Conservation (phyloP, 2,113 vertebrate genomes). For the Megalops atlanticus region DNA sequence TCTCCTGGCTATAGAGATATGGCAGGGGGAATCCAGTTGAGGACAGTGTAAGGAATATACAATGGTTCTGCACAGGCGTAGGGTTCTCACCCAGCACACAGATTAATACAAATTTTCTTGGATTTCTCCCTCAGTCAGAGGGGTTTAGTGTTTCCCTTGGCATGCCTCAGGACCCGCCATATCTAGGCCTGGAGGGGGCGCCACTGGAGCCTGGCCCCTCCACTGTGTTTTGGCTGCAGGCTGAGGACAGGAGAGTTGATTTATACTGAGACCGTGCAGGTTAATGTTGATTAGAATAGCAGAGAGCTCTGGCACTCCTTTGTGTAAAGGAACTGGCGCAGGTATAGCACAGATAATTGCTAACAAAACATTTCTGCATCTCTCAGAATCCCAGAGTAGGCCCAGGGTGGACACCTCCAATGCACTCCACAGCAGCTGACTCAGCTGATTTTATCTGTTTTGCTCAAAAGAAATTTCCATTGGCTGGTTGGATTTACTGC, state of each 20-base stretch:
- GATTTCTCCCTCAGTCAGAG: background rate
- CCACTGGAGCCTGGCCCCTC: background rate
- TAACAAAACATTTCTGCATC: background rate
- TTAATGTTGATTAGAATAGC: background rate
- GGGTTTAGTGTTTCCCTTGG: background rate
- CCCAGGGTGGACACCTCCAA: background rate
- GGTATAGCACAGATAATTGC: background rate
- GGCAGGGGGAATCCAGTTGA: background rate
- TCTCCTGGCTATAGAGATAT: background rate
- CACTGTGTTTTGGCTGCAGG: background rate
- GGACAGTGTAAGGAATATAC: background rate
- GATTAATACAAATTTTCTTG: background rate
- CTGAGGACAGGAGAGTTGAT: background rate
- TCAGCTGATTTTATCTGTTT: slow-evolving; percentile 10
- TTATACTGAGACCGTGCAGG: background rate
- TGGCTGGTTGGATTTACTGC: slow-evolving; percentile 8
- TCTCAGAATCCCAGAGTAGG: background rate
- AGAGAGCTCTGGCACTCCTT: background rate
- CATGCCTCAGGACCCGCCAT: background rate
- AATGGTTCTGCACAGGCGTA: background rate
- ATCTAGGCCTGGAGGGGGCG: background rate
- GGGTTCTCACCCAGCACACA: background rate
- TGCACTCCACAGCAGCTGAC: background rate
- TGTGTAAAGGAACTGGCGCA: background rate
- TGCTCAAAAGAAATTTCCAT: slow-evolving; percentile 20